Percentiles rank a stretch among this genome's conserved stretches.
Evolutionary conservation across 2,888 invertebrate genomes (phyloP).

Genomic region (Halocaridina rubra): DNA sequence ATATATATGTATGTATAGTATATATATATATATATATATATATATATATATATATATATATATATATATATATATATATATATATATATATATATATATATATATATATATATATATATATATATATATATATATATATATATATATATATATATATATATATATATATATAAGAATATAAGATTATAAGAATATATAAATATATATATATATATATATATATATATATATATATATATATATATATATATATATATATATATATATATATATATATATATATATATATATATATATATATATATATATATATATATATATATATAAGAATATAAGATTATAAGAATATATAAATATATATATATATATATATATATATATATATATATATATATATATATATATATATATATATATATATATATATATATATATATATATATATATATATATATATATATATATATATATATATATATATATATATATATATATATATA

Average conservation of each 20-base stretch:
- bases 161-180: neutral
- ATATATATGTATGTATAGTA: neutral
- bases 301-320: neutral
- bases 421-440: neutral
- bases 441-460: neutral
- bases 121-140: neutral
- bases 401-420: neutral
- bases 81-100: neutral
- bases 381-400: neutral
- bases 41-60: neutral
- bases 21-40: neutral
- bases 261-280: neutral
- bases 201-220: neutral
- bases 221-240: neutral
- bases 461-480: neutral
- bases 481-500: neutral
- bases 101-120: neutral
- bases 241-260: neutral
- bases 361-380: neutral
- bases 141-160: neutral
- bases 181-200: too few relatives aligned
- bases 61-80: neutral
- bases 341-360: neutral
- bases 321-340: neutral
- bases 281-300: neutral